Conservation (phyloP, 2,888 invertebrate species). For the Meta bourneti region DNA sequence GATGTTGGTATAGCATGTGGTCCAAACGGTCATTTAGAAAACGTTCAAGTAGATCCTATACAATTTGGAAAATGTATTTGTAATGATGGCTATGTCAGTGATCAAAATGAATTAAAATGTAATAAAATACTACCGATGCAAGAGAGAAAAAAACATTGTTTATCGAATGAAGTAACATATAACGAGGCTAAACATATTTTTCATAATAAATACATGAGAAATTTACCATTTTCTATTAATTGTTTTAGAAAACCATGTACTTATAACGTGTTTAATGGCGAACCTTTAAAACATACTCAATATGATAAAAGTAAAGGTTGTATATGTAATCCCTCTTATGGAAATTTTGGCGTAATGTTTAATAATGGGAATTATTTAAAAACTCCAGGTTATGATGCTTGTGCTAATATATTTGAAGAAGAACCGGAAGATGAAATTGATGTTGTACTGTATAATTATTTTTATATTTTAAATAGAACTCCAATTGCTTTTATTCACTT, state of each 20-base stretch:
- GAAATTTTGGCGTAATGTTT: constrained; percentile 37
- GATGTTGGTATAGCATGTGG: constrained; percentile 25
- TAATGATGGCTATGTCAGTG: constrained; percentile 1
- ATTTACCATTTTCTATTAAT: not conserved
- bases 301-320: constrained; percentile 17
- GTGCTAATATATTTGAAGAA: constrained; percentile 35
- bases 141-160: not conserved
- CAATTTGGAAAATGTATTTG: constrained; percentile 3
- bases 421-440: constrained; percentile 12
- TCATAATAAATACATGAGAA: not conserved
- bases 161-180: not conserved
- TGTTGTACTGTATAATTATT: constrained; percentile 23
- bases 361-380: not conserved
- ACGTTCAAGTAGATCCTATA: not conserved
- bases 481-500: constrained; percentile 32
- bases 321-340: constrained; percentile 22
- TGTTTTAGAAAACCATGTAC: constrained; percentile 35
- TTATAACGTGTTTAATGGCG: constrained; percentile 29
- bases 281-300: not conserved
- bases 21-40: constrained; percentile 17
- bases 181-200: not conserved
- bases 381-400: constrained; percentile 22
- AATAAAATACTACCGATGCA: not conserved
- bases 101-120: not conserved
- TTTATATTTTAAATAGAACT: constrained; percentile 15